Evolutionary conservation across 2,888 invertebrate species (phyloP).

Genomic region (Criorhina ranunculi): DNA sequence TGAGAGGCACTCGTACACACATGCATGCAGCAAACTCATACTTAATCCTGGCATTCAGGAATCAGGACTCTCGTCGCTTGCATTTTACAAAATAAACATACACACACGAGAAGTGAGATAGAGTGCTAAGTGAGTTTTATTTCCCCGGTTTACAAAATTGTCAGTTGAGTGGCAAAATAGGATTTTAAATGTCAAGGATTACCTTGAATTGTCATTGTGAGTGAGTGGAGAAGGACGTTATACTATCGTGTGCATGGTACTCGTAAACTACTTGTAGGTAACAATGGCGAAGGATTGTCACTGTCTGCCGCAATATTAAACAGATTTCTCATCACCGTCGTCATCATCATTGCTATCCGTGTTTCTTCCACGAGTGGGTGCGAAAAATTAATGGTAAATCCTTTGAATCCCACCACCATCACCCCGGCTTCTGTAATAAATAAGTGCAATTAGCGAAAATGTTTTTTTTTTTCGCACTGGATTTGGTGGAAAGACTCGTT

Average conservation of each 20-base stretch:
- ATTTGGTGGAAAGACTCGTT: too few relatives aligned
- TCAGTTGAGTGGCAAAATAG: slow-evolving; percentile 65
- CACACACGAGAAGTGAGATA: background rate
- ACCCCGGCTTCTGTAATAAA: slow-evolving; percentile 36
- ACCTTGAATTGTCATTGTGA: slow-evolving; percentile 67
- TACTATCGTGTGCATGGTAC: background rate
- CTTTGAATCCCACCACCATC: slow-evolving; percentile 33
- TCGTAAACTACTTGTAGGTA: slow-evolving; percentile 8
- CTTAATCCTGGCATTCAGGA: slow-evolving; percentile 8
- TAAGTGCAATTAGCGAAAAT: slow-evolving; percentile 68
- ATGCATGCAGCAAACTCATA: slow-evolving; percentile 4
- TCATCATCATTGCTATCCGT: slow-evolving; percentile 13
- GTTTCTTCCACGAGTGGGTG: slow-evolving; percentile 44
- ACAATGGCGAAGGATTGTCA: slow-evolving; percentile 44
- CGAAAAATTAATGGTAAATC: slow-evolving; percentile 56
- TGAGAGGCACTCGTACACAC: slow-evolving; percentile 30
- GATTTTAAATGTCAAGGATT: slow-evolving; percentile 72
- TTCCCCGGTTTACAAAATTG: slow-evolving; percentile 66
- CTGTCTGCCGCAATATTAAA: slow-evolving; percentile 55
- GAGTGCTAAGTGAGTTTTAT: slow-evolving; percentile 63
- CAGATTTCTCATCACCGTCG: slow-evolving; percentile 47
- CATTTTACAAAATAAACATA: slow-evolving; percentile 12
- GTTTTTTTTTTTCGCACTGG: slow-evolving; percentile 35
- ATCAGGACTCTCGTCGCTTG: background rate
- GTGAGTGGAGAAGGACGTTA: slow-evolving; percentile 3